These are phyloP conservation scores for Rhopalosiphum nymphaeae DNA, from an alignment of 2,888 invertebrate genomes.

Conservation along the genomic window DNA sequence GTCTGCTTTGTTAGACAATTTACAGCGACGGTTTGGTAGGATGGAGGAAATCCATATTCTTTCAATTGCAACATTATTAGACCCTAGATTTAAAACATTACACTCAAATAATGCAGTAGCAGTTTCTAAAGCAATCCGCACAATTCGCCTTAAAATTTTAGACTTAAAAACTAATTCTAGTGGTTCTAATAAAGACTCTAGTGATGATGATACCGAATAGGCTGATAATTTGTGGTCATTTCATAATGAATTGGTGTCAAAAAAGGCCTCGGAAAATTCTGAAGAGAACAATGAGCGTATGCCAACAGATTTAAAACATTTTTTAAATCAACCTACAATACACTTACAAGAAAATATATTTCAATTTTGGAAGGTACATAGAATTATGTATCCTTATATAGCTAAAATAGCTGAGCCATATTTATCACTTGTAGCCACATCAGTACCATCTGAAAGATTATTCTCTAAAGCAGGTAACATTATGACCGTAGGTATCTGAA, in stretches of 20 bases:
- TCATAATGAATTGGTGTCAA: slow-evolving; percentile 38
- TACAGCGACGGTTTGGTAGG: slow-evolving; percentile 1
- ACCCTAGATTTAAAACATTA: slow-evolving; percentile 8
- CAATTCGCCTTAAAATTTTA: too few species aligned
- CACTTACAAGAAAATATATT: slow-evolving; percentile 8
- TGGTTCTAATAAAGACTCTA: not conserved
- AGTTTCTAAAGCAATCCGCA: too few species aligned
- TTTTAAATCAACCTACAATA: slow-evolving; percentile 34
- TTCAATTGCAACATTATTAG: slow-evolving; percentile 3
- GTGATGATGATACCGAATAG: slow-evolving; percentile 32
- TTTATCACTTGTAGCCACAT: slow-evolving; percentile 17
- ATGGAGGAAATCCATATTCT: slow-evolving; percentile 27
- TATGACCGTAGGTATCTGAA: too few species aligned
- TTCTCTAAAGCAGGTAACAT: slow-evolving; percentile 20
- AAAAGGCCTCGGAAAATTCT: slow-evolving; percentile 28
- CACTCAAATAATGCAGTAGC: not conserved
- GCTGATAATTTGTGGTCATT: slow-evolving; percentile 41
- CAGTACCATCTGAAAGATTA: slow-evolving; percentile 7
- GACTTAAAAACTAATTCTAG: too few species aligned
- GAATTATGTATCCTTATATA: slow-evolving; percentile 26
- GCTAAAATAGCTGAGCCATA: slow-evolving; percentile 12
- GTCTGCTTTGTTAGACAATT: not conserved
- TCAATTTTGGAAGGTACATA: slow-evolving; percentile 24
- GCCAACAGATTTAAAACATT: slow-evolving; percentile 25
- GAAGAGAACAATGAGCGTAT: slow-evolving; percentile 33